These are phyloP conservation scores for Austrolebias charrua DNA, from an alignment of 2,797 vertebrate species.

Conservation along the genomic window DNA sequence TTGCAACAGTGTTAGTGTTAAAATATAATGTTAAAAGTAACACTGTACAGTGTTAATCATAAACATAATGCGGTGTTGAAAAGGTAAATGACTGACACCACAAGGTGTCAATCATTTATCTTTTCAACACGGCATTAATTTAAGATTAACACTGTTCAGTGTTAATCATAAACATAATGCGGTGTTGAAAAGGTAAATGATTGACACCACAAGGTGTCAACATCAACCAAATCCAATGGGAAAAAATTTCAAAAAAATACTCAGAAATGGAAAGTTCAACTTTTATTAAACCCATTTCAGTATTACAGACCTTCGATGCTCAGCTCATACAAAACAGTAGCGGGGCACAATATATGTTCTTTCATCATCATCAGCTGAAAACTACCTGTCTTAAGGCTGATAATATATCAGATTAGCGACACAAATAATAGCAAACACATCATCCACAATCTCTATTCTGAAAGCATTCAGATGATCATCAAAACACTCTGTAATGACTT, in stretches of 20 bases:
- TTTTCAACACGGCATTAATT: no score
- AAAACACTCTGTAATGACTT: conserved; percentile 10
- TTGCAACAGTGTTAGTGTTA: neutral
- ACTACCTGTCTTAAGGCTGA: conserved; percentile 1
- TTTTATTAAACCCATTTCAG: conserved; percentile 1
- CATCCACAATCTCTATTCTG: conserved; percentile 6
- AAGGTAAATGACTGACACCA: neutral
- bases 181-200: no score
- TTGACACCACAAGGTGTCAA: no score
- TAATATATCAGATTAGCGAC: neutral
- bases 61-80: neutral
- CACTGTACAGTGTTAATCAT: neutral
- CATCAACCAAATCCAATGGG: neutral
- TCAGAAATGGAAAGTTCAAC: neutral
- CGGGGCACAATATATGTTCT: conserved; percentile 5
- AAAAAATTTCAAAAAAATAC: conserved; percentile 2
- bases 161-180: no score
- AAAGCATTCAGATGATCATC: conserved; percentile 13
- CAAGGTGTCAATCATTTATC: neutral
- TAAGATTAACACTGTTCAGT: no score
- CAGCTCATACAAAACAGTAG: conserved; percentile 7
- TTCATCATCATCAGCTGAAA: neutral
- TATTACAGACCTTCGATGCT: neutral
- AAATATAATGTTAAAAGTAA: no score
- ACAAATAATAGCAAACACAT: no score